Evolutionary conservation across 2,888 invertebrate genomes (phyloP).

Genomic region (Oscheius onirici): DNA sequence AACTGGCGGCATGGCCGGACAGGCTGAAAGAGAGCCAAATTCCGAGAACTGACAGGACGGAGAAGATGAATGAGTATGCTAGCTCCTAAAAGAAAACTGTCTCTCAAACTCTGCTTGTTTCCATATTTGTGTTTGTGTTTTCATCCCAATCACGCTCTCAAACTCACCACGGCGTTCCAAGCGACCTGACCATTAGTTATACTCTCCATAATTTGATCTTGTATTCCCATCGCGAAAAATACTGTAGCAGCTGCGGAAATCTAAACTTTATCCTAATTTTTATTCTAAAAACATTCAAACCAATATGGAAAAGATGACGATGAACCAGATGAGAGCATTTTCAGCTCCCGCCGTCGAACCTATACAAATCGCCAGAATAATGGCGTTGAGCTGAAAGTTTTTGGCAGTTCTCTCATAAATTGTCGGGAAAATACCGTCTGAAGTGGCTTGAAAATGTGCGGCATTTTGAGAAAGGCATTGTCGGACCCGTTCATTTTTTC

Average conservation of each 20-base stretch:
- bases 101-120: background rate
- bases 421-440: slow-evolving; percentile 57
- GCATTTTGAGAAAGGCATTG: slow-evolving; percentile 58
- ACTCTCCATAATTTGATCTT: slow-evolving; percentile 61
- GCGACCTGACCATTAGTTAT: slow-evolving; percentile 61
- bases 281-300: slow-evolving; percentile 14
- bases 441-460: slow-evolving; percentile 68
- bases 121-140: too few species aligned
- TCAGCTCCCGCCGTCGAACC: slow-evolving; percentile 64
- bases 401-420: background rate
- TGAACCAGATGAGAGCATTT: slow-evolving; percentile 67
- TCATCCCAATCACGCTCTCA: too few species aligned
- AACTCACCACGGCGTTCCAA: slow-evolving; percentile 63
- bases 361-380: slow-evolving; percentile 64
- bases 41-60: slow-evolving; percentile 60
- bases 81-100: slow-evolving; percentile 54
- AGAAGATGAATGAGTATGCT: slow-evolving; percentile 66
- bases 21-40: slow-evolving; percentile 67
- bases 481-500: slow-evolving; percentile 7
- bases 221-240: slow-evolving; percentile 64
- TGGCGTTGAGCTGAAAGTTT: slow-evolving; percentile 60
- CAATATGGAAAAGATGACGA: slow-evolving; percentile 54
- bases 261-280: slow-evolving; percentile 33
- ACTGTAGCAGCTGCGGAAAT: slow-evolving; percentile 64
- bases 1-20: slow-evolving; percentile 58